Conservation (phyloP, 2,888 invertebrate species). For the Pelosia muscerda region DNA sequence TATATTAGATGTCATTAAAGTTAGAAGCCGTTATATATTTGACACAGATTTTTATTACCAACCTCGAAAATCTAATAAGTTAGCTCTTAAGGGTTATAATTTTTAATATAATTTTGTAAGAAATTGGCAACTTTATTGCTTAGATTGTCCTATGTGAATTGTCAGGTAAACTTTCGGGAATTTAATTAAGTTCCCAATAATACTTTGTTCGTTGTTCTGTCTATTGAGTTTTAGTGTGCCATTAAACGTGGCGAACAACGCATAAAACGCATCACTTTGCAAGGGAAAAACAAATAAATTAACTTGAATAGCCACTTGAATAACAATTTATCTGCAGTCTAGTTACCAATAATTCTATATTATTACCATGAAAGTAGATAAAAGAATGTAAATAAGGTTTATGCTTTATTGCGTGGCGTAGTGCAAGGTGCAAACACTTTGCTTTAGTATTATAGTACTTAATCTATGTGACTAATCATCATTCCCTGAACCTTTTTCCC, state of each 20-base stretch:
- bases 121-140: background rate
- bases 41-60: conserved; percentile 18
- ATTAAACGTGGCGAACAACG: conserved; percentile 60
- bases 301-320: conserved; percentile 67
- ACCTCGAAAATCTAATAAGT: conserved; percentile 5
- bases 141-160: background rate
- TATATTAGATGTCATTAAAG: conserved; percentile 55
- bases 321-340: conserved; percentile 67
- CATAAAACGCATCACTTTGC: conserved; percentile 71
- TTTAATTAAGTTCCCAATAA: conserved; percentile 42
- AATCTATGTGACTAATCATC: too few relatives aligned
- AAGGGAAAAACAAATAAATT: conserved; percentile 79
- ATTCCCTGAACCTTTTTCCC: too few relatives aligned
- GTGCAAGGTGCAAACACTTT: too few relatives aligned
- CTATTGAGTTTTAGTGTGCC: conserved; percentile 54
- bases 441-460: too few relatives aligned
- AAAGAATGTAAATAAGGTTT: conserved; percentile 54
- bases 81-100: background rate
- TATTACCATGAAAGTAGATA: conserved; percentile 60
- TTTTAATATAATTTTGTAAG: background rate
- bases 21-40: conserved; percentile 27
- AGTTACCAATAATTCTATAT: conserved; percentile 67
- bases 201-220: conserved; percentile 44
- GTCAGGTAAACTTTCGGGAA: conserved; percentile 21
- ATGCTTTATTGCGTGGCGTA: conserved; percentile 33